A percentile compares a stretch with the other conserved stretches of the same genome.
phyloP scores from a whole-genome alignment of 1,140 invertebrate species.

The Megalopta genalis region DNA sequence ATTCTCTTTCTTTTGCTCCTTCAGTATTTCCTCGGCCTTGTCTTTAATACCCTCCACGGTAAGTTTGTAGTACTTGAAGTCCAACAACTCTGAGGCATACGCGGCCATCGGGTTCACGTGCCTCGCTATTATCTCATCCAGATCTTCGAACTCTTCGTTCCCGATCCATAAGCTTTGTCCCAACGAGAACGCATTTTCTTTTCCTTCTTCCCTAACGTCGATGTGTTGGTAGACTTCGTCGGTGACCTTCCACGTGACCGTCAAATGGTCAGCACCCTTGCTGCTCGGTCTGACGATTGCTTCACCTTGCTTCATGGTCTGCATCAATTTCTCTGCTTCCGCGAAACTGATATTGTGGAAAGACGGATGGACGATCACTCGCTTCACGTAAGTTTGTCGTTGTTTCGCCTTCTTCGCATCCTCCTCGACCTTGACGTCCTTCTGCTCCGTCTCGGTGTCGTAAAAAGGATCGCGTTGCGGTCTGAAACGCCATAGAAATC shows the following conservation, averaged over 20 bases:
- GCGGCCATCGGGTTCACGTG: slow-evolving; percentile 97
- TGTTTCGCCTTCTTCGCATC: slow-evolving; percentile 90
- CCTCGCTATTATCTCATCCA: slow-evolving; percentile 99
- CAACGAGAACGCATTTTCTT: slow-evolving; percentile 97
- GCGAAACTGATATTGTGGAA: slow-evolving; percentile 98
- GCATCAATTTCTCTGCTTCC: slow-evolving; percentile 95
- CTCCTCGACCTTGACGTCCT: slow-evolving; percentile 88
- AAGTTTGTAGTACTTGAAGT: slow-evolving; percentile 94
- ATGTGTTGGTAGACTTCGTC: slow-evolving; percentile 98
- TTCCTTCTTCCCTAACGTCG: slow-evolving; percentile 96
- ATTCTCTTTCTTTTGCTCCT: slow-evolving; percentile 92
- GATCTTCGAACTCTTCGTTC: slow-evolving; percentile 96
- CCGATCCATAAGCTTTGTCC: slow-evolving; percentile 93
- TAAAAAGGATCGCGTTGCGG: slow-evolving; percentile 95
- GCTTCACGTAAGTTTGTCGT: slow-evolving; percentile 92
- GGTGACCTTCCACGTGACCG: slow-evolving; percentile 98
- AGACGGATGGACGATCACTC: slow-evolving; percentile 98
- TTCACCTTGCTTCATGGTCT: slow-evolving; percentile 96
- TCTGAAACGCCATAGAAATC: slow-evolving; percentile 74
- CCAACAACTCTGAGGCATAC: slow-evolving; percentile 93
- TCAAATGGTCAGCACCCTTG: slow-evolving; percentile 97
- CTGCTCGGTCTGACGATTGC: slow-evolving; percentile 97
- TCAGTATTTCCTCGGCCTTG: slow-evolving; percentile 92
- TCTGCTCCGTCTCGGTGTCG: slow-evolving; percentile 92
- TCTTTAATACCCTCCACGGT: slow-evolving; percentile 87